phyloP scores from a whole-genome alignment of 2,797 vertebrate species.

The Xerus rutilus region DNA sequence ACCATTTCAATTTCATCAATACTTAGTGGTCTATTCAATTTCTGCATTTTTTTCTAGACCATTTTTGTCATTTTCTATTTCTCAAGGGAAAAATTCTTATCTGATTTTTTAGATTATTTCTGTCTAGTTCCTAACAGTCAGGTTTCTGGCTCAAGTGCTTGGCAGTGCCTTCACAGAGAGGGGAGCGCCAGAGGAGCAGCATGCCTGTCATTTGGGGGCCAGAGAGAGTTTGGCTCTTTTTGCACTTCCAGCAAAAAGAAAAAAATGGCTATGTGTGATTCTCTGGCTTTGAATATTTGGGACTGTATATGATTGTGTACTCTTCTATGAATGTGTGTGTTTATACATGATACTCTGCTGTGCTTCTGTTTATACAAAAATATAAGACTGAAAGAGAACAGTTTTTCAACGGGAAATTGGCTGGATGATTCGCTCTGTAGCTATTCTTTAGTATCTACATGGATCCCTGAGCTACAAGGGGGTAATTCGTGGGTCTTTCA shows the following conservation, averaged over 20 bases:
- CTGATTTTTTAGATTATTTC: conserved; percentile 35
- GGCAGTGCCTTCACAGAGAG: conserved; percentile 23
- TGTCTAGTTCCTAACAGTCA: conserved; percentile 40
- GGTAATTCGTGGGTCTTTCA: conserved; percentile 4
- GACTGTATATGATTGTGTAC: conserved; percentile 50
- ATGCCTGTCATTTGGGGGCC: conserved; percentile 51
- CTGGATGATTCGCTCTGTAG: conserved; percentile 29
- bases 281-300: conserved; percentile 62
- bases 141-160: conserved; percentile 45
- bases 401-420: conserved; percentile 45
- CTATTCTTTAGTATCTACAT: conserved; percentile 48
- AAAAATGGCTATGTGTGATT: conserved; percentile 49
- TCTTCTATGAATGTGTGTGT: conserved; percentile 56
- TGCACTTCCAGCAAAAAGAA: conserved; percentile 57
- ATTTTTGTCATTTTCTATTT: conserved; percentile 59
- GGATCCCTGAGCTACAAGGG: conserved; percentile 18
- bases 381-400: conserved; percentile 61
- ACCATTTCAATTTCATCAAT: conserved; percentile 54
- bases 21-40: conserved; percentile 45
- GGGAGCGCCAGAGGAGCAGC: background rate
- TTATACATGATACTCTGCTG: conserved; percentile 58
- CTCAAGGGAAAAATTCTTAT: conserved; percentile 47
- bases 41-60: conserved; percentile 51
- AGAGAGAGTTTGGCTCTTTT: conserved; percentile 35
- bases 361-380: conserved; percentile 66